Evolutionary conservation across 2,797 vertebrate species (phyloP), one percentile per base, ranked within the genome.

Genomic region (Morus bassanus): DNA sequence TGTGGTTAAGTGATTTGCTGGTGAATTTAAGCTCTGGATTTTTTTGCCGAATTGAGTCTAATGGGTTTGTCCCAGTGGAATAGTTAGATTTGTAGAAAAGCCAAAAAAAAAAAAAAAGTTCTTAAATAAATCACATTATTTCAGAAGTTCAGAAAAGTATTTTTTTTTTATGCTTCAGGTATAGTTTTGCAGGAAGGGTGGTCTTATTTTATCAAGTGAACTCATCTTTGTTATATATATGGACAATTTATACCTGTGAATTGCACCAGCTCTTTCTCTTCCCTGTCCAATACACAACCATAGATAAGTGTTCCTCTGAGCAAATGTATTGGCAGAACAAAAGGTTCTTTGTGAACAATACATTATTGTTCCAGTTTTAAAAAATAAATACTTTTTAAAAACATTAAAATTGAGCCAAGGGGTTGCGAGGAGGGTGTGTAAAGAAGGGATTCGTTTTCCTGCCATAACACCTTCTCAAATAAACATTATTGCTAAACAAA

Each of bases 401-500:
- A 87, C 51, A 57, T 31, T 46, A 75, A 84, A 70, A 88, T 31
- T 70, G 78, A 92, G 48, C 72, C 73, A 60, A 39, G 16, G 33
- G 24, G 45, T 6, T 46, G 54, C 14, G n/a, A 16, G 48, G 23
- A 64, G 18, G 21, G 18, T 37, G n/a, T 27, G 39, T 50, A 88
- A 89, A 76, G 48, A 61, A 84, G 11, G 43, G 76, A 81, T 86
- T 94, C 63, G 76, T 89, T 93, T 95, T 82, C 85, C 91, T 93
- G 41, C 83, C 54, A 8, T 84, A 81, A 88, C 91, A 95, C 89
- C 94, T 94, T 94, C 90, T 93, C 69, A 68, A 53, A 65, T 57
- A 22, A 93, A 88, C 57, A n/a, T 91, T 93, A 95, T 80, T 89
- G 82, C 91, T 94, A 95, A 96, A 96, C 94, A 96, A 97, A 96